phyloP scores from a whole-genome alignment of 1,140 invertebrate genomes.

The Brachionus plicatilis region DNA sequence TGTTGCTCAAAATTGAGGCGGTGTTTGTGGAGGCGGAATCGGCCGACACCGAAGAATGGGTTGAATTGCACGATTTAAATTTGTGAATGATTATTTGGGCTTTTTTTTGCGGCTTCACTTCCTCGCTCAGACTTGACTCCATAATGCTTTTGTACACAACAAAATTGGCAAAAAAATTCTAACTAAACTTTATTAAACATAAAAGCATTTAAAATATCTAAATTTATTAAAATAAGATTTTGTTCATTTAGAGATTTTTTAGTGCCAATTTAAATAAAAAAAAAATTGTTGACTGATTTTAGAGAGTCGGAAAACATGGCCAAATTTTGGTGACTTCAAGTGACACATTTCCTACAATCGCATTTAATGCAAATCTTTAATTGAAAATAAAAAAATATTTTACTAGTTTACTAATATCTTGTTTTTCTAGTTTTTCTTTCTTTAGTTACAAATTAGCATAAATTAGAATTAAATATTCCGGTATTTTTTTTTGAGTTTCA shows the following conservation, averaged over 20 bases:
- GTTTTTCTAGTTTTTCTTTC: neutral
- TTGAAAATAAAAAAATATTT: neutral
- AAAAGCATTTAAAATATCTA: neutral
- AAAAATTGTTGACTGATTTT: neutral
- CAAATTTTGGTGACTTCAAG: neutral
- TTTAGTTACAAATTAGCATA: conserved; percentile 11
- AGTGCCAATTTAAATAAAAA: neutral
- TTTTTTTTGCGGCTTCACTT: conserved; percentile 20
- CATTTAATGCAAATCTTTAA: neutral
- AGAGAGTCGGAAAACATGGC: neutral
- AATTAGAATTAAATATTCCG: conserved; percentile 33
- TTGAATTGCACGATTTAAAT: conserved; percentile 30
- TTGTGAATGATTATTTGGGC: conserved; percentile 23
- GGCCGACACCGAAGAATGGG: conserved; percentile 3
- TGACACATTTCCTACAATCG: neutral
- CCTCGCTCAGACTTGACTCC: neutral
- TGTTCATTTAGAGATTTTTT: neutral
- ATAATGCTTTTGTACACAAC: neutral
- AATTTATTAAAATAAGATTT: neutral
- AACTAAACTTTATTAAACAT: neutral
- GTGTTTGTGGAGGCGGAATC: neutral
- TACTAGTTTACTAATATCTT: neutral
- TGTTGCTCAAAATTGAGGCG: neutral
- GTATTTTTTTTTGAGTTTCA: neutral
- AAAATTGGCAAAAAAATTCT: neutral